Evolutionary conservation across 2,113 vertebrate species (phyloP), one percentile per base, ranked within the genome.

Genomic region (Ictidomys tridecemlineatus): DNA sequence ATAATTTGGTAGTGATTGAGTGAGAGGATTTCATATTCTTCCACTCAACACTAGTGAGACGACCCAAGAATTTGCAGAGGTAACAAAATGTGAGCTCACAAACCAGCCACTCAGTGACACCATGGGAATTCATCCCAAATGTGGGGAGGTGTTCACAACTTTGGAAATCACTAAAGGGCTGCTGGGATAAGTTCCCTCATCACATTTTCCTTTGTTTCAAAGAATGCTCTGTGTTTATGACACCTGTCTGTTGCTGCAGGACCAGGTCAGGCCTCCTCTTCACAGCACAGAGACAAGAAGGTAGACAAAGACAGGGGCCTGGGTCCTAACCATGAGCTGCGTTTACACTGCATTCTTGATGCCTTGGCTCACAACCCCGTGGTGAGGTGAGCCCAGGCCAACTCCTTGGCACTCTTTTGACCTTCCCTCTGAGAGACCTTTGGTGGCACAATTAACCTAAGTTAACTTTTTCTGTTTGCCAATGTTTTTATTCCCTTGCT

Each of bases 31-130:
- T 97, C 99, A 99, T 93, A 98, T 99, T 96, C 98, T 99, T 82
- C 99, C 99, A 34, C 99, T 99, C 0, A 99, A 99, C 34, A 99
- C 99, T 4, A 99, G 99, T 1, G 99, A 99, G 98, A 98, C 99
- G 91, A 99, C 99, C 10, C 99, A 99, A 77, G 99, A 99, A 77
- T 99, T 99, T 94, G 99, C 99, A 30, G 98, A 96, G 5, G 99
- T 99, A 84, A 99, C 99, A 98, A 99, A 99, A 96, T 99, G 99
- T 96, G 99, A 99, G 0, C 98, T 99, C 80, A 99, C 99, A 12
- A 99, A 99, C 89, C 99, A 99, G 61, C 98, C 99, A 87, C 98
- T 99, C 61, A 99, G 99, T 97, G 95, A 96, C 97, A 99, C 99
- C 28, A 99, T 99, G 65, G 99, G 99, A 72, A 99, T 99, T 91